These are phyloP conservation scores for Drosophila borborema DNA, from an alignment of 2,888 invertebrate genomes.

Conservation along the genomic window DNA sequence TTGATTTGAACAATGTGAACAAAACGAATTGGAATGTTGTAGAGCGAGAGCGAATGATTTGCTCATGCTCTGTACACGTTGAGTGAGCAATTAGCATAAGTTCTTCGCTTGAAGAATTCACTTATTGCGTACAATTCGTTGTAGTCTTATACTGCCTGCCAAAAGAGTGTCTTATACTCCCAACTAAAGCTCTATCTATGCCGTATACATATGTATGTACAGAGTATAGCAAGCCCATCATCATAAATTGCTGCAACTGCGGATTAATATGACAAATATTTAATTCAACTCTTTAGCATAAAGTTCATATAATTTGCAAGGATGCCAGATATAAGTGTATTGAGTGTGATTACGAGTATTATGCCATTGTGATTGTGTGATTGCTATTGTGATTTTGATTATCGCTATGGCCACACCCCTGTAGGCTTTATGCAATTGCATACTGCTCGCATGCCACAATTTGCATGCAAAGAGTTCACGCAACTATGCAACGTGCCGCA, in stretches of 20 bases:
- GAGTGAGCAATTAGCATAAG: no score
- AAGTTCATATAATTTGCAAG: slow-evolving; percentile 33
- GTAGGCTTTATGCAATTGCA: slow-evolving; percentile 28
- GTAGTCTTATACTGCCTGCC: not conserved
- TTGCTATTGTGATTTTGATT: slow-evolving; percentile 36
- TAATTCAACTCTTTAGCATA: slow-evolving; percentile 14
- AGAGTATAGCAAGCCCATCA: slow-evolving; percentile 10
- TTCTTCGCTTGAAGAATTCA: not conserved
- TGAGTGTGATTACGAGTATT: slow-evolving; percentile 29
- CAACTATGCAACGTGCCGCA: slow-evolving; percentile 33
- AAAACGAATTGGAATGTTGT: not conserved
- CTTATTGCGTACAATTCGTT: not conserved
- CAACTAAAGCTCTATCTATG: not conserved
- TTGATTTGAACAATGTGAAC: slow-evolving; percentile 27
- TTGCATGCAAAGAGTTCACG: slow-evolving; percentile 29
- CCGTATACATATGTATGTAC: not conserved
- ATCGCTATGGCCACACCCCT: slow-evolving; percentile 29
- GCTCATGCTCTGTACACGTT: not conserved
- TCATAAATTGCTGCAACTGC: slow-evolving; percentile 13
- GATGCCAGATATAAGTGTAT: slow-evolving; percentile 14
- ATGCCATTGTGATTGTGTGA: slow-evolving; percentile 22
- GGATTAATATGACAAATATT: slow-evolving; percentile 26
- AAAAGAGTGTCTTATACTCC: not conserved
- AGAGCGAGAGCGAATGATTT: not conserved
- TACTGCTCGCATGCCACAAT: slow-evolving; percentile 34